These are phyloP conservation scores for Siphamia tubifer DNA, from an alignment of 2,113 vertebrate genomes.

Conservation along the genomic window DNA sequence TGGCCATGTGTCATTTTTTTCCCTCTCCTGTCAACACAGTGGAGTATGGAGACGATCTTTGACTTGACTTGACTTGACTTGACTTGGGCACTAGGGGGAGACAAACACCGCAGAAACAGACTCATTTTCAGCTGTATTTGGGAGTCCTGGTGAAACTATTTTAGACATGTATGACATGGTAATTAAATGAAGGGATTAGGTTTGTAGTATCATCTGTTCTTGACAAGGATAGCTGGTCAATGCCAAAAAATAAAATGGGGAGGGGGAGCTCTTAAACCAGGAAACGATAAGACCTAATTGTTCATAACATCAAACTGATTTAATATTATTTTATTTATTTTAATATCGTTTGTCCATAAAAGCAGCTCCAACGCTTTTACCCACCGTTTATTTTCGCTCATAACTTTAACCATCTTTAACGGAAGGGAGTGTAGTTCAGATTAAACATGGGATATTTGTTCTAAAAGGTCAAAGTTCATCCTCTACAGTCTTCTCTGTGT, in stretches of 20 bases:
- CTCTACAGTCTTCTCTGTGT: not conserved
- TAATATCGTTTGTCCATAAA: too few species aligned
- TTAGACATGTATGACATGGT: constrained; percentile 14
- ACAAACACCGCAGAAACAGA: constrained; percentile 41
- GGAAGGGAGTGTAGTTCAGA: too few species aligned
- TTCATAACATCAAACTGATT: not conserved
- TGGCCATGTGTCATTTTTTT: not conserved
- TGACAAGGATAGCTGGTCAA: not conserved
- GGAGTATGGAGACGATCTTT: not conserved
- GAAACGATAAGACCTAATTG: not conserved
- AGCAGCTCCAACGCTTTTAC: constrained; percentile 8
- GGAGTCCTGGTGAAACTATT: constrained; percentile 20
- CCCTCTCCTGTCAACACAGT: not conserved
- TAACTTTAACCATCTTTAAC: not conserved
- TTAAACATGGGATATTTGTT: not conserved
- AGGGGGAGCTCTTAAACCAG: not conserved
- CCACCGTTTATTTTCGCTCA: not conserved
- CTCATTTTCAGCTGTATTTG: not conserved
- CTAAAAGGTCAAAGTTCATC: not conserved
- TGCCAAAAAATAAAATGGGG: not conserved
- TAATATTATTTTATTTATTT: not conserved
- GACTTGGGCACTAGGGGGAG: constrained; percentile 47
- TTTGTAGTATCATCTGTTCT: not conserved
- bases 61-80: not conserved
- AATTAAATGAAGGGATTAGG: constrained; percentile 1